These are phyloP conservation scores for Silurus aristotelis DNA, from an alignment of 2,797 vertebrate species.

Conservation along the genomic window DNA sequence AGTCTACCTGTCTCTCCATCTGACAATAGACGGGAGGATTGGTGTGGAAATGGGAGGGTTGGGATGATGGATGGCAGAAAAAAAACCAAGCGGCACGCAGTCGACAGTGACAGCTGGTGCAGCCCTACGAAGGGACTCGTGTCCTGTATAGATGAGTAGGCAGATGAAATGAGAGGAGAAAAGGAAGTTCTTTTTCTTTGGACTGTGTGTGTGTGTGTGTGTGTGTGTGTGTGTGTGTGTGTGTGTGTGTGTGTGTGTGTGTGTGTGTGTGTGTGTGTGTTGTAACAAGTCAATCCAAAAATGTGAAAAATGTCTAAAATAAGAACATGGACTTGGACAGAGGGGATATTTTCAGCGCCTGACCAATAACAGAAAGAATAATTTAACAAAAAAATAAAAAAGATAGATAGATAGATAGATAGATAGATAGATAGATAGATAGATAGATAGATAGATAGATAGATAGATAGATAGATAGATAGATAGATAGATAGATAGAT, in stretches of 20 bases:
- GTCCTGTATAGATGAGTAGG: slow-evolving; percentile 47
- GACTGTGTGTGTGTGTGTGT: neutral
- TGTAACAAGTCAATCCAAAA: slow-evolving; percentile 2
- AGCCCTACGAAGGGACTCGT: slow-evolving; percentile 32
- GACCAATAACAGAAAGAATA: neutral
- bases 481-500: no score
- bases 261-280: neutral
- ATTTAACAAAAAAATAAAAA: neutral
- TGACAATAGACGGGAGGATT: slow-evolving; percentile 50
- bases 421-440: no score
- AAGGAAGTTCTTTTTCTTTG: slow-evolving; percentile 26
- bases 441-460: no score
- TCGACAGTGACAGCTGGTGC: slow-evolving; percentile 26
- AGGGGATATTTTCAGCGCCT: neutral
- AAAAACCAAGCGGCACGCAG: slow-evolving; percentile 32
- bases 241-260: neutral
- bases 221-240: neutral
- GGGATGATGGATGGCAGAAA: slow-evolving; percentile 49
- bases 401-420: no score
- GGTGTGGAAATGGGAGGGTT: slow-evolving; percentile 47
- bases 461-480: no score
- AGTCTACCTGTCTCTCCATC: slow-evolving; percentile 39
- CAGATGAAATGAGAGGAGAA: slow-evolving; percentile 47
- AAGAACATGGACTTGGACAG: neutral
- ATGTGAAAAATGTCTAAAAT: neutral